Conservation (phyloP, 2,797 vertebrate species). For the Pagetopsis macropterus region DNA sequence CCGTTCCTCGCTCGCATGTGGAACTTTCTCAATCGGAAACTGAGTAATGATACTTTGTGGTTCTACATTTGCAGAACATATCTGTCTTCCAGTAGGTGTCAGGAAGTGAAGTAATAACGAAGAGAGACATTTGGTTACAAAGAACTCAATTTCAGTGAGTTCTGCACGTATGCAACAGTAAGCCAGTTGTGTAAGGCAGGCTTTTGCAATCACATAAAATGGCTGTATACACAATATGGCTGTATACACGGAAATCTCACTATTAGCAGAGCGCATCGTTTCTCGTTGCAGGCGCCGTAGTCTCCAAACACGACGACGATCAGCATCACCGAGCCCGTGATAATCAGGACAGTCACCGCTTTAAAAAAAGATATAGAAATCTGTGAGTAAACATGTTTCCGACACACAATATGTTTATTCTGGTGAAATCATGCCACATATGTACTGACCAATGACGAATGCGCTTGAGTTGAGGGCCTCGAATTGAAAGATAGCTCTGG, state of each 20-base stretch:
- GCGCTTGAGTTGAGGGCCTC: slow-evolving; percentile 47
- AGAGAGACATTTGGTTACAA: too few relatives aligned
- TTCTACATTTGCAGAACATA: background rate
- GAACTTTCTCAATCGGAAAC: background rate
- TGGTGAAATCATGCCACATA: background rate
- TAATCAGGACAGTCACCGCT: slow-evolving; percentile 74
- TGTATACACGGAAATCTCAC: slow-evolving; percentile 46
- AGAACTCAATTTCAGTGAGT: background rate
- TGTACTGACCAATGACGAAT: slow-evolving; percentile 68
- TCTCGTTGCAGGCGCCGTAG: slow-evolving; percentile 72
- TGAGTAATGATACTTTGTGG: background rate
- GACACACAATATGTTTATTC: background rate
- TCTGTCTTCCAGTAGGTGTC: background rate
- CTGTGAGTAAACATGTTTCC: background rate
- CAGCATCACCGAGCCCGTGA: slow-evolving; percentile 66
- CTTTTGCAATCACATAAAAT: background rate
- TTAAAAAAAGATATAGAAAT: background rate
- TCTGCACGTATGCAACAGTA: background rate
- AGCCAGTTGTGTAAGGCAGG: background rate
- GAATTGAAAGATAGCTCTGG: slow-evolving; percentile 61
- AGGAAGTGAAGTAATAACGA: background rate
- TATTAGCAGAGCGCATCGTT: slow-evolving; percentile 61
- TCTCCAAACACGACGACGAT: slow-evolving; percentile 70
- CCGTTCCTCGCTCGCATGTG: background rate
- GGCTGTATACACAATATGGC: background rate